Conservation (phyloP, 2,888 invertebrate genomes). For the Hirtodrosophila cameraria region DNA sequence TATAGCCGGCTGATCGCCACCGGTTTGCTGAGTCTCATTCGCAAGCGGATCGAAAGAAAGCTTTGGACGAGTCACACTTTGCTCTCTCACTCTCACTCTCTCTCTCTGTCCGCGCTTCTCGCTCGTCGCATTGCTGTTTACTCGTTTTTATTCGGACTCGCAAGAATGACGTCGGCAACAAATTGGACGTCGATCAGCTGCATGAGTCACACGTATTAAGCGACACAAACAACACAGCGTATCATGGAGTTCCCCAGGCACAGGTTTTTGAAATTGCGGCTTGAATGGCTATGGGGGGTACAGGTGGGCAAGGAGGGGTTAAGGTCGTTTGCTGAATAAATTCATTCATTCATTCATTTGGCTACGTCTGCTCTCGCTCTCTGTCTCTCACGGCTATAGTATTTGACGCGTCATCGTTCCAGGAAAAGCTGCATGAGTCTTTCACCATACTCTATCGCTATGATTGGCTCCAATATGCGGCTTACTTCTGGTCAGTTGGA, state of each 20-base stretch:
- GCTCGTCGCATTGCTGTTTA: too few relatives aligned
- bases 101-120: too few relatives aligned
- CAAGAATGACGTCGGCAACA: conserved; percentile 61
- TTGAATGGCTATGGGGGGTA: neutral
- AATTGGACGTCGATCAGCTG: neutral
- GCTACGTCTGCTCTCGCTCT: conserved; percentile 7
- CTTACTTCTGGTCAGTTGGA: conserved; percentile 26
- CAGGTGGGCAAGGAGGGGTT: neutral
- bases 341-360: conserved; percentile 68
- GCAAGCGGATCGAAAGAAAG: conserved; percentile 34
- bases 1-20: conserved; percentile 10
- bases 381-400: neutral
- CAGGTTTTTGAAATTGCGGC: conserved; percentile 38
- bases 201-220: conserved; percentile 51
- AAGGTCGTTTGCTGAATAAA: conserved; percentile 68
- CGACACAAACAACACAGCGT: conserved; percentile 33
- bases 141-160: conserved; percentile 17
- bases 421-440: conserved; percentile 77
- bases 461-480: conserved; percentile 16
- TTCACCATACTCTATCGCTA: conserved; percentile 13
- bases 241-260: conserved; percentile 73
- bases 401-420: conserved; percentile 76
- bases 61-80: conserved; percentile 15
- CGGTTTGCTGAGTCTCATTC: conserved; percentile 24
- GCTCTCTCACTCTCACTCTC: conserved; percentile 1